These are phyloP conservation scores for Embiotoca jacksoni DNA, from an alignment of 2,113 vertebrate species.

Conservation along the genomic window DNA sequence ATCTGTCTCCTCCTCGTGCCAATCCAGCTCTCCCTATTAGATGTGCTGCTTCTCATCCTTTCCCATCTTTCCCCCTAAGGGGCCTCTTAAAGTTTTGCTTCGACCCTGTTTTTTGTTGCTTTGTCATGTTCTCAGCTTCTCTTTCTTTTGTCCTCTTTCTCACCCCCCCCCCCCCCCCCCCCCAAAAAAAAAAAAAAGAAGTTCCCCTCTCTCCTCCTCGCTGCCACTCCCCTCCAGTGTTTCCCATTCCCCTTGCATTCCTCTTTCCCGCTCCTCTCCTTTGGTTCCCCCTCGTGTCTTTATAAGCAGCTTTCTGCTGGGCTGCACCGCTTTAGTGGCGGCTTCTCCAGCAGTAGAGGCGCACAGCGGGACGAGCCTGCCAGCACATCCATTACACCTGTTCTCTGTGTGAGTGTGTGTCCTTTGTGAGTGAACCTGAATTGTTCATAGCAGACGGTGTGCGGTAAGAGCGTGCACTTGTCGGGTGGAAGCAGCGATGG, in stretches of 20 bases:
- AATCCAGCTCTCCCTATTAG: slow-evolving; percentile 30
- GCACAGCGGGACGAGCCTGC: slow-evolving; percentile 30
- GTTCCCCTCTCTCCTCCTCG: neutral
- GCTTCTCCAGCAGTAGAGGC: slow-evolving; percentile 17
- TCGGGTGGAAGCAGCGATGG: slow-evolving; percentile 34
- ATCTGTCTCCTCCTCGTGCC: slow-evolving; percentile 56
- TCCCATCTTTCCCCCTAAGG: slow-evolving; percentile 21
- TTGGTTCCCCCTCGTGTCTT: slow-evolving; percentile 24
- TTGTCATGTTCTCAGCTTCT: slow-evolving; percentile 30
- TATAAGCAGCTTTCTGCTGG: slow-evolving; percentile 33
- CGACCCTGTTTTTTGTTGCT: slow-evolving; percentile 7
- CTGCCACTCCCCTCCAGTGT: neutral
- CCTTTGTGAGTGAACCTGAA: neutral
- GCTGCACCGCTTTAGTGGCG: slow-evolving; percentile 11
- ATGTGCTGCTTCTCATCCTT: slow-evolving; percentile 20
- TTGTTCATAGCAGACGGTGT: slow-evolving; percentile 15
- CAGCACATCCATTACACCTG: slow-evolving; percentile 54
- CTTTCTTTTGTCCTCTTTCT: too few relatives aligned
- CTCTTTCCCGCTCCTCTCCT: neutral
- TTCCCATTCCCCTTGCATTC: slow-evolving; percentile 9
- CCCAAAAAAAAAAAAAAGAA: slow-evolving; percentile 1
- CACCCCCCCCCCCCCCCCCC: too few relatives aligned
- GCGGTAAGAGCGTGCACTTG: slow-evolving; percentile 1
- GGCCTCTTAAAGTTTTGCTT: slow-evolving; percentile 15
- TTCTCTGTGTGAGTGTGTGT: slow-evolving; percentile 10